phyloP scores from a whole-genome alignment of 2,797 vertebrate species.

The Apodemus agrarius region DNA sequence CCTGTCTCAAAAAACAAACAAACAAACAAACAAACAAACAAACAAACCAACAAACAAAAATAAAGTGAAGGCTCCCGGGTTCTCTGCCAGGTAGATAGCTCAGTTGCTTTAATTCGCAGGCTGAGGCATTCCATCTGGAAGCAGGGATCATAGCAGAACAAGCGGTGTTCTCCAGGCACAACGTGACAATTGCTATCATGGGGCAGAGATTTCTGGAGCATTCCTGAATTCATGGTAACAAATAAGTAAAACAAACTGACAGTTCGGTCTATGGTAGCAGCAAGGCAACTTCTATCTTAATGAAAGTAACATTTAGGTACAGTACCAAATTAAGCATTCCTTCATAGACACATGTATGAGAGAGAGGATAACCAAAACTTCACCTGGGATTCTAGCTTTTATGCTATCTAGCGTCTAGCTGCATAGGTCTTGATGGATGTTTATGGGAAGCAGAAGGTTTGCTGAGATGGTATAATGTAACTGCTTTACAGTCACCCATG shows the following conservation, averaged over 20 bases:
- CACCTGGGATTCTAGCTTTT: not conserved
- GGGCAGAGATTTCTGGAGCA: not conserved
- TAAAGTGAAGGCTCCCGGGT: not conserved
- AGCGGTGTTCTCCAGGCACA: not conserved
- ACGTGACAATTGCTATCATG: not conserved
- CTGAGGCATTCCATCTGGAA: not conserved
- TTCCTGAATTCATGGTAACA: not conserved
- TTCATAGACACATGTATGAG: not conserved
- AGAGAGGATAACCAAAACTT: not conserved
- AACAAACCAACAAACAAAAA: not conserved
- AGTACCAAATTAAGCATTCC: not conserved
- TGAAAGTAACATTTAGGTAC: not conserved
- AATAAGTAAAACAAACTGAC: not conserved
- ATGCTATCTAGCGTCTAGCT: not conserved
- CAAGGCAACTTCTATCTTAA: not conserved
- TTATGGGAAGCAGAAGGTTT: not conserved
- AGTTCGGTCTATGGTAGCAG: not conserved
- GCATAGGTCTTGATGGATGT: not conserved
- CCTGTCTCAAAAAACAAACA: not conserved
- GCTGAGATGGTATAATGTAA: not conserved
- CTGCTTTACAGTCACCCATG: not conserved
- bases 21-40: not conserved
- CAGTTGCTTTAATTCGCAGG: not conserved
- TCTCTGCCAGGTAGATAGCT: not conserved
- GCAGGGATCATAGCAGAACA: not conserved